These are phyloP conservation scores for Centruroides sculpturatus DNA, from an alignment of 1,140 invertebrate genomes.

Conservation along the genomic window DNA sequence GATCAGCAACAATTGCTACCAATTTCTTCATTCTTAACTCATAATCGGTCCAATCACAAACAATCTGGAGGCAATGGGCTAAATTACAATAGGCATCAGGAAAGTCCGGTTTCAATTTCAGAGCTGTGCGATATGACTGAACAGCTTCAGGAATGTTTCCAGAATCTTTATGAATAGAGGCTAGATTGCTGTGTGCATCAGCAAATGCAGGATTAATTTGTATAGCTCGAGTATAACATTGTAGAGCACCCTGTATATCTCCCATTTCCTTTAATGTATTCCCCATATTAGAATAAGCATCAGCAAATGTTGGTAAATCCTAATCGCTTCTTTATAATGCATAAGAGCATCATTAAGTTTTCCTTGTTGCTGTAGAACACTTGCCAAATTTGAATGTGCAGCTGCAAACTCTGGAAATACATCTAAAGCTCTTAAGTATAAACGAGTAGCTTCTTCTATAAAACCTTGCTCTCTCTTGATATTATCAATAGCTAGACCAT, in stretches of 20 bases:
- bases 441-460: slow-evolving; percentile 87
- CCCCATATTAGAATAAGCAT: slow-evolving; percentile 98
- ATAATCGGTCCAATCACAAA: slow-evolving; percentile 98
- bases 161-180: slow-evolving; percentile 97
- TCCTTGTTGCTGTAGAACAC: slow-evolving; percentile 93
- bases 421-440: slow-evolving; percentile 75
- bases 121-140: slow-evolving; percentile 81
- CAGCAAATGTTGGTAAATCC: slow-evolving; percentile 83
- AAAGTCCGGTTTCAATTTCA: slow-evolving; percentile 96
- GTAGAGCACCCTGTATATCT: slow-evolving; percentile 84
- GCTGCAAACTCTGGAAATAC: slow-evolving; percentile 98
- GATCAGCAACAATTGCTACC: slow-evolving; percentile 88
- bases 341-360: slow-evolving; percentile 89
- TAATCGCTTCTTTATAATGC: slow-evolving; percentile 96
- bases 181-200: slow-evolving; percentile 96
- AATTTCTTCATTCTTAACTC: slow-evolving; percentile 89
- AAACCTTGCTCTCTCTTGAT: slow-evolving; percentile 65
- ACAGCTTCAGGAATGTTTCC: slow-evolving; percentile 98
- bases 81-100: slow-evolving; percentile 99
- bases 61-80: slow-evolving; percentile 95
- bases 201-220: slow-evolving; percentile 97
- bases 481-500: slow-evolving; percentile 91
- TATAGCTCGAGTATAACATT: slow-evolving; percentile 94
- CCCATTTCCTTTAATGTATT: slow-evolving; percentile 99
- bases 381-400: slow-evolving; percentile 95